Base-by-base conservation (phyloP, 2,113 vertebrate species). In the Mormyrus lacerda region DNA sequence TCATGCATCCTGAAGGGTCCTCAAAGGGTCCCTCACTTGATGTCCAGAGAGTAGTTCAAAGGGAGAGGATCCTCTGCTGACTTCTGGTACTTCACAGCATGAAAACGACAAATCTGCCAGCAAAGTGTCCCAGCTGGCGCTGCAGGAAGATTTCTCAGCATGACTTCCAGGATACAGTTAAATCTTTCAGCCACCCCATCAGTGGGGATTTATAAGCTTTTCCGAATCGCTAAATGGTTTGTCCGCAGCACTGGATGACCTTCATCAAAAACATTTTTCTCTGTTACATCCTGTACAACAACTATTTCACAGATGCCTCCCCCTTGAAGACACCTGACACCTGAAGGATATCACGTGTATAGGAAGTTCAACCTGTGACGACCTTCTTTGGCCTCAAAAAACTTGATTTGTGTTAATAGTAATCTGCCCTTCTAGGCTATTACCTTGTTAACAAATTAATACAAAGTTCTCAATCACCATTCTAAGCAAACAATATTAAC, bases 111-210 rank as follows among this genome's bases (percentile, higher is more conserved):
- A 42, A 79, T 79, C 31, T 19, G 35, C 17, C 73, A 79, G 73
- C 6, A 35, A 42, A 79, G 73, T 35, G 73, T 79, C 31, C 73
- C 73, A 79, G 73, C 35, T 79, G 73, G 35, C 42, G 73, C 35
- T 42, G 17, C 31, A 79, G 73, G 31, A 79, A 21, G 73, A 79
- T 42, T 42, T 42, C 73, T 79, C 73, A 79, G 73, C 73, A 69
- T 31, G 61, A 69, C 61, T 69, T 69, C 61, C n/a, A 79, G 73
- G 35, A 19, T 79, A 79, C 73, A 39, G 73, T 69, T 69, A 79
- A 79, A 79, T 79, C 73, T 79, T 79, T 79, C 73, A 79, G n/a
- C n/a, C 61, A 31, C 61, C 73, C 31, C 73, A 79, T 79, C 73
- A 79, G 73, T 79, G 35, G 42, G 73, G 35, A 42, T 79, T 79